Conservation (phyloP, 2,888 invertebrate species). For the Pseudoips prasinana region DNA sequence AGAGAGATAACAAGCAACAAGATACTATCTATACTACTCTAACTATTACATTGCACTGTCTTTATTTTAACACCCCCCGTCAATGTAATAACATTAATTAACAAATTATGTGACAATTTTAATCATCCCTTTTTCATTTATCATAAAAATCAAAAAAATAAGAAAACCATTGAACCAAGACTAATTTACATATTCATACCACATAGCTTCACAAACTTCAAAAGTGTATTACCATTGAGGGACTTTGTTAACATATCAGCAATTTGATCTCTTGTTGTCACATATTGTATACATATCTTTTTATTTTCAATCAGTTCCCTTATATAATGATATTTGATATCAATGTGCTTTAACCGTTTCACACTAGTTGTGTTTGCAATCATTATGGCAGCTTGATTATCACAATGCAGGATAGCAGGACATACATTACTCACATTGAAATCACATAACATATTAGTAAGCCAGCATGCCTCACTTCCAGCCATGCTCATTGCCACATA, state of each 20-base stretch:
- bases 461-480: conserved; percentile 2
- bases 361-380: conserved; percentile 5
- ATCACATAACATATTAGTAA: conserved; percentile 2
- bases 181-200: neutral
- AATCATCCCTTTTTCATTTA: neutral
- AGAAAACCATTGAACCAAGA: neutral
- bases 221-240: neutral
- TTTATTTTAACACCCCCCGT: conserved; percentile 1
- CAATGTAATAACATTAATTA: conserved; percentile 2
- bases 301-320: neutral
- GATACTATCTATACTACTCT: no score
- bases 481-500: conserved; percentile 9
- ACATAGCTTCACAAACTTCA: neutral
- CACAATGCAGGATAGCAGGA: conserved; percentile 1
- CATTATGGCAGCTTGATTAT: conserved; percentile 9
- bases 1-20: conserved; percentile 2
- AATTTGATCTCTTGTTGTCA: neutral
- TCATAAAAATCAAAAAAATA: neutral
- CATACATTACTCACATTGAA: neutral
- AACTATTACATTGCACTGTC: no score
- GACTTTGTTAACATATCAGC: conserved; percentile 1
- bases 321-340: conserved; percentile 1
- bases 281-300: conserved; percentile 2
- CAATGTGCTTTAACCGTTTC: conserved; percentile 8
- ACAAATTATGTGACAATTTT: neutral